Evolutionary conservation across 2,113 vertebrate species (phyloP).

Genomic region (Lamprotornis superbus): DNA sequence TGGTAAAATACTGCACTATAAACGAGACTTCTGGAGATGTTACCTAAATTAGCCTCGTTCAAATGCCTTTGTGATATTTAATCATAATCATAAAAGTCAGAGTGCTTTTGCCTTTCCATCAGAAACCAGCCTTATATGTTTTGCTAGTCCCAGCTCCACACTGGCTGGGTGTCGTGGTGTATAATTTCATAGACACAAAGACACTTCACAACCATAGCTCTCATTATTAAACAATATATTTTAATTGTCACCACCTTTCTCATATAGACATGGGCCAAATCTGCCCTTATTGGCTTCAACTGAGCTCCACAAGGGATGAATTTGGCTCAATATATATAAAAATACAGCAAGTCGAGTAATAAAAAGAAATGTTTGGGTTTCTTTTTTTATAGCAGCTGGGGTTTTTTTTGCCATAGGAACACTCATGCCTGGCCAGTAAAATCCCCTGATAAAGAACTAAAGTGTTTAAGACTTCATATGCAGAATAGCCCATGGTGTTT

Average conservation of each 20-base stretch:
- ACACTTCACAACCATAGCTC: constrained; percentile 51
- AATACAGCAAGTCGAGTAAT: constrained; percentile 51
- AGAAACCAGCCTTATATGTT: constrained; percentile 23
- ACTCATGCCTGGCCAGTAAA: constrained; percentile 61
- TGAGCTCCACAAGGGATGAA: constrained; percentile 54
- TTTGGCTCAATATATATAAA: constrained; percentile 61
- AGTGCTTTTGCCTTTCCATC: constrained; percentile 37
- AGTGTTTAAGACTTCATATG: constrained; percentile 58
- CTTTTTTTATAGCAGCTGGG: constrained; percentile 54
- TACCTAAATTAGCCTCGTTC: constrained; percentile 28
- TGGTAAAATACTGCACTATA: constrained; percentile 8
- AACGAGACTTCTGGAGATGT: constrained; percentile 47
- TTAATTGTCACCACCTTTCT: constrained; percentile 69
- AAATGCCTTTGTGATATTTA: constrained; percentile 47
- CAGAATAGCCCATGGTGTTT: constrained; percentile 53
- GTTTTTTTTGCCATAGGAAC: constrained; percentile 6
- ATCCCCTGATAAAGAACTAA: constrained; percentile 45
- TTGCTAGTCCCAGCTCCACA: constrained; percentile 12
- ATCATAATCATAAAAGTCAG: constrained; percentile 41
- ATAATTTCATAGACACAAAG: constrained; percentile 63
- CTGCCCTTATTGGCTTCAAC: constrained; percentile 42
- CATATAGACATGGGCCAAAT: constrained; percentile 49
- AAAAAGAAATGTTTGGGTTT: constrained; percentile 69
- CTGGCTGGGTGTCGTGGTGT: constrained; percentile 45
- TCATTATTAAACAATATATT: constrained; percentile 69